Base-by-base conservation (phyloP, 1,140 invertebrate genomes). In the Teleopsis dalmanni region DNA sequence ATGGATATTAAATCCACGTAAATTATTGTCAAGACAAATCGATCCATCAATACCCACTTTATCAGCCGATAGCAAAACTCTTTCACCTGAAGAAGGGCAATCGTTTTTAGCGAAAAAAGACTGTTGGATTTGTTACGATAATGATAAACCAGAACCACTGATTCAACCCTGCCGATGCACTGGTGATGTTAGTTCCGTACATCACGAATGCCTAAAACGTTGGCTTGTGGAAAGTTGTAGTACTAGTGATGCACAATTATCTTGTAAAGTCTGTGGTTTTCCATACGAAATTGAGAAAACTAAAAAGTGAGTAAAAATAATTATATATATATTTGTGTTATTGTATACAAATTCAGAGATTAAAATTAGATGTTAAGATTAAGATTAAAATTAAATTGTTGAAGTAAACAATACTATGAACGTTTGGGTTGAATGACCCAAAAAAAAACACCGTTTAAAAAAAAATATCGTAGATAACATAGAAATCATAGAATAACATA, bases 111-210 rank as follows among this genome's bases (percentile, higher is more conserved):
- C 60, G 48, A 73, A 78, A 58, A 56, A 77, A 63, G 90, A 93
- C 62, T 95, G 92, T 72, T 95, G 89, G 88, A 94, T 95, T 59
- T 95, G 91, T 72, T 95, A 94, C 60, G 91, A 95, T 70, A 77
- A 73, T 45, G 82, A 91, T 6, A 79, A 84, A 47, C 75, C 76
- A 3, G 88, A 92, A 66, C 83, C 87, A 4, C 73, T 95, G 21
- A 94, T 95, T 63, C 83, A 90, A 53, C 91, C 92, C 2, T 95
- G 92, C 61, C 79, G 83, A 37, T 95, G 91, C 71, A 85, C 86
- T 47, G 92, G 92, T 3, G 91, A 95, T 71, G 87, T 94, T 9
- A 84, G 86, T 21, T 83, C 82, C 26, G 91, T 93, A 18, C 91
- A 95, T 73, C 91, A 95, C 63, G 87, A 93, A 61, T 95, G 92